These are phyloP conservation scores for Anhinga rufa DNA, from an alignment of 2,113 vertebrate genomes.

Conservation along the genomic window DNA sequence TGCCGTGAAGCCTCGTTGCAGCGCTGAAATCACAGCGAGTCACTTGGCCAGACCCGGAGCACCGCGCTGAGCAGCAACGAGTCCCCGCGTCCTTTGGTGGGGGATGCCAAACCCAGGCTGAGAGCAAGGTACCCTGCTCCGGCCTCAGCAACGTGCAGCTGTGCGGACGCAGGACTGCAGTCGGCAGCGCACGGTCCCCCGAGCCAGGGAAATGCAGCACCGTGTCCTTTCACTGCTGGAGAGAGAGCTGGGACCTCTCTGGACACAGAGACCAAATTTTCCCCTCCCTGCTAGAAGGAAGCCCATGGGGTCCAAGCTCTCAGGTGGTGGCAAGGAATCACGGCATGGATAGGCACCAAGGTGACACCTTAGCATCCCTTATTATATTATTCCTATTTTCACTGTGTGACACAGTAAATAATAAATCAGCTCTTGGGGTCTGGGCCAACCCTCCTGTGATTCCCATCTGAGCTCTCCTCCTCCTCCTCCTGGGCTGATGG, in stretches of 20 bases:
- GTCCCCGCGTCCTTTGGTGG: not conserved
- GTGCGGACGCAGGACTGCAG: not conserved
- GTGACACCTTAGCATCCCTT: not conserved
- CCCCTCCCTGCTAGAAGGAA: not conserved
- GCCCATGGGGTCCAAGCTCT: not conserved
- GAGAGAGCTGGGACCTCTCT: not conserved
- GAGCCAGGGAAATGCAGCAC: not conserved
- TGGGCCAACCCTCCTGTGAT: not conserved
- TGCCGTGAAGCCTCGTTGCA: not conserved
- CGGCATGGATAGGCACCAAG: not conserved
- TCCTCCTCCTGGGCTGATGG: not conserved
- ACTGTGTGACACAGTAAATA: not conserved
- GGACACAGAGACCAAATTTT: not conserved
- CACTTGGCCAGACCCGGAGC: not conserved
- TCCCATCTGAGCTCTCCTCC: not conserved
- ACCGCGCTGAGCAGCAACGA: rapidly evolving
- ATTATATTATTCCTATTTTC: not conserved
- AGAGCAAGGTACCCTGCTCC: not conserved
- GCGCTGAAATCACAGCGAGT: not conserved
- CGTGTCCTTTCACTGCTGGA: not conserved
- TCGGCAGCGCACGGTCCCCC: rapidly evolving
- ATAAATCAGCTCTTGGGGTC: not conserved
- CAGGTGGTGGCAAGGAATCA: not conserved
- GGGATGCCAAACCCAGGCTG: not conserved
- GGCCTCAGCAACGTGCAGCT: not conserved